These are phyloP conservation scores for Brotula barbata DNA, from an alignment of 2,797 vertebrate species.

Conservation along the genomic window DNA sequence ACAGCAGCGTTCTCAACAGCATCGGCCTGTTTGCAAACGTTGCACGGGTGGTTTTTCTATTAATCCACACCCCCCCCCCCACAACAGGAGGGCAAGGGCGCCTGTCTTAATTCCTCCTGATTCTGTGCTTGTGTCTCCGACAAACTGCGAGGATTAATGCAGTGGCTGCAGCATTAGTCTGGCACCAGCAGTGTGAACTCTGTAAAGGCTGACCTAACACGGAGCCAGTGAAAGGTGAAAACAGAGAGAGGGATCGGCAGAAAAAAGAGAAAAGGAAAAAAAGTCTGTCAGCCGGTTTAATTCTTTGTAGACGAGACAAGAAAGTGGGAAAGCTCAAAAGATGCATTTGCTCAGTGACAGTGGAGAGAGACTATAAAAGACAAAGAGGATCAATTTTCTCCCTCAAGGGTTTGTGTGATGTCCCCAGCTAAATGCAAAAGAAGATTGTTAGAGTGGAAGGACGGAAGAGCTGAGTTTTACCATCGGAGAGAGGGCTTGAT, in stretches of 20 bases:
- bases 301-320: conserved; percentile 33
- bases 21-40: conserved; percentile 15
- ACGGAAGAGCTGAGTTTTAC: conserved; percentile 40
- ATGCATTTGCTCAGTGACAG: conserved; percentile 52
- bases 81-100: conserved; percentile 23
- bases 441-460: conserved; percentile 33
- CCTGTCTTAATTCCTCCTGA: conserved; percentile 25
- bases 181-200: conserved; percentile 5
- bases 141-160: conserved; percentile 35
- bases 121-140: conserved; percentile 10
- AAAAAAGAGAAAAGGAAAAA: conserved; percentile 3
- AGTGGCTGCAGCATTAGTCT: conserved; percentile 18
- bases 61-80: conserved; percentile 30
- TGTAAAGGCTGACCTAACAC: conserved; percentile 18
- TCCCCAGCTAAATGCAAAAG: conserved; percentile 38
- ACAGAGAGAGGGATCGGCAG: conserved; percentile 1
- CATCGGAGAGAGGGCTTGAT: conserved; percentile 29
- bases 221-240: conserved; percentile 17
- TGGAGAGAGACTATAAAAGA: conserved; percentile 32
- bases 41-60: conserved; percentile 26
- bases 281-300: conserved; percentile 31
- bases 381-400: conserved; percentile 48
- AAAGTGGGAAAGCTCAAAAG: conserved; percentile 53
- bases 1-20: neutral
- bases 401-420: conserved; percentile 33